Conservation (phyloP, 1,140 invertebrate species). For the Scylla paramamosain region DNA sequence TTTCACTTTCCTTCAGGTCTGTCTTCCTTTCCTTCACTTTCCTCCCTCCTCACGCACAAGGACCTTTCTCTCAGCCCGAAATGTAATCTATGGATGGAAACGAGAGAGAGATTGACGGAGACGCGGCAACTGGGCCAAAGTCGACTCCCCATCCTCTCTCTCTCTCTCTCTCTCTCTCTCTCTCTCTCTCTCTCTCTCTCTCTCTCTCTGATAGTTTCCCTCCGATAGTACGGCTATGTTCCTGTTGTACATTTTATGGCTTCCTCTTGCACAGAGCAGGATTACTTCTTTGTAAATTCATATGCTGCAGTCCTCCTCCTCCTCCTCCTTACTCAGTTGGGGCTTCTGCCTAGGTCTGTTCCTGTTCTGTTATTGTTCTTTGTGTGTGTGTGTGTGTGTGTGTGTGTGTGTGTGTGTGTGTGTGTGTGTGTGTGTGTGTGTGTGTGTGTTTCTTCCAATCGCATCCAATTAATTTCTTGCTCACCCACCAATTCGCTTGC, state of each 20-base stretch:
- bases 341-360: background rate
- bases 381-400: too few relatives aligned
- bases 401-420: too few relatives aligned
- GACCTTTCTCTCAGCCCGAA: background rate
- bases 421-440: too few relatives aligned
- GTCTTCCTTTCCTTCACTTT: background rate
- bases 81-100: background rate
- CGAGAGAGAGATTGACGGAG: background rate
- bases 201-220: background rate
- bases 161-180: slow-evolving; percentile 11
- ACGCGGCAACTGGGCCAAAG: background rate
- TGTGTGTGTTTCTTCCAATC: too few relatives aligned
- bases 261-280: background rate
- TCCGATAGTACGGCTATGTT: background rate
- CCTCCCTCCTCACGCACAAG: background rate
- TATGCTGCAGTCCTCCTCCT: background rate
- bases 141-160: background rate
- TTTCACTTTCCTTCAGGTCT: background rate
- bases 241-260: background rate
- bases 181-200: background rate
- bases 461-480: background rate
- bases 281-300: background rate
- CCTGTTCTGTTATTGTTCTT: background rate
- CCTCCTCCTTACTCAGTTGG: background rate
- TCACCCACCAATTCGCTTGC: background rate